Conservation (phyloP, 2,113 vertebrate genomes). For the Felis catus region DNA sequence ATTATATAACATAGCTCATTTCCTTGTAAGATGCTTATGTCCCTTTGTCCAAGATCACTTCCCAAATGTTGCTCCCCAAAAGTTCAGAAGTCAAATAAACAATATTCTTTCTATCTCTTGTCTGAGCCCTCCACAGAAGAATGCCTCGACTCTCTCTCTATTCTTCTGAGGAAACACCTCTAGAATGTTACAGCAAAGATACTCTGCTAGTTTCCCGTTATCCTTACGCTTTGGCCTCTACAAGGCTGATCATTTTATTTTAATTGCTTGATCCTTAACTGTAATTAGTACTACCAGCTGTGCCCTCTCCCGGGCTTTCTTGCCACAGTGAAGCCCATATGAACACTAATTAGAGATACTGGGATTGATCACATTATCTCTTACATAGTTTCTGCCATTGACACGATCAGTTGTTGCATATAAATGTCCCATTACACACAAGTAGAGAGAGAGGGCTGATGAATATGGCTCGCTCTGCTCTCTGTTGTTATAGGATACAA, state of each 20-base stretch:
- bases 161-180: neutral
- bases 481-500: neutral
- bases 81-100: neutral
- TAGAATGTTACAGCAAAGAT: neutral
- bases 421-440: constrained; percentile 35
- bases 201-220: neutral
- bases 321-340: constrained; percentile 40
- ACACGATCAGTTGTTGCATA: constrained; percentile 11
- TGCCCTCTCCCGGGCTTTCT: constrained; percentile 55
- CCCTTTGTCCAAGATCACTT: neutral
- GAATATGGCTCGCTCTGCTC: neutral
- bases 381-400: neutral
- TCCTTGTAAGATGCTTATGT: neutral
- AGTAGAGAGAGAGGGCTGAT: neutral
- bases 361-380: constrained; percentile 31
- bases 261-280: constrained; percentile 65
- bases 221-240: constrained; percentile 34
- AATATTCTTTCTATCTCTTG: neutral
- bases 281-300: constrained; percentile 68
- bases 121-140: neutral
- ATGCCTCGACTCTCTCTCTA: neutral
- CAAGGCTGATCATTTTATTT: constrained; percentile 57
- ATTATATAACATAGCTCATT: neutral
- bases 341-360: constrained; percentile 58
- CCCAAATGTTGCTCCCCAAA: neutral